phyloP scores from a whole-genome alignment of 2,888 invertebrate genomes.

The Alloplasta piceator region DNA sequence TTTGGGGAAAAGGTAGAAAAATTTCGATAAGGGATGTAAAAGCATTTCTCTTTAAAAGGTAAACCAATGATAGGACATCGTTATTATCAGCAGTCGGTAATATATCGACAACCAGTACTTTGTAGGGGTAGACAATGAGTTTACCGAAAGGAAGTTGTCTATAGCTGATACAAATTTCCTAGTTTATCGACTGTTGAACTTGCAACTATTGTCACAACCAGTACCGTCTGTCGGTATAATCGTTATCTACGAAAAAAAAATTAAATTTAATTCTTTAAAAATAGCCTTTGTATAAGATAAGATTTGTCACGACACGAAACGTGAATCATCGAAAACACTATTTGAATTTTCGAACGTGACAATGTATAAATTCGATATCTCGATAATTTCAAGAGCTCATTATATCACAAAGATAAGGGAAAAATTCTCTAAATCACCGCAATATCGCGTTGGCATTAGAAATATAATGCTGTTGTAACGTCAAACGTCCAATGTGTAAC shows the following conservation, averaged over 20 bases:
- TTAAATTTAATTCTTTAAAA: not conserved
- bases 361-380: not conserved
- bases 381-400: not conserved
- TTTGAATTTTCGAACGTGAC: constrained; percentile 17
- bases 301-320: too few relatives aligned
- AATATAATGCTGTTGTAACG: constrained; percentile 12
- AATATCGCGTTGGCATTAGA: constrained; percentile 18
- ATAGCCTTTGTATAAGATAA: too few relatives aligned
- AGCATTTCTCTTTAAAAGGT: too few relatives aligned
- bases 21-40: too few relatives aligned
- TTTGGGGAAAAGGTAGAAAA: too few relatives aligned
- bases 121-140: too few relatives aligned
- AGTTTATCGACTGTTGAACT: not conserved
- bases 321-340: not conserved
- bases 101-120: too few relatives aligned
- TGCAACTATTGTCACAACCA: not conserved
- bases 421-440: constrained; percentile 30
- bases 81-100: too few relatives aligned
- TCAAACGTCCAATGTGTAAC: not conserved
- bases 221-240: too few relatives aligned
- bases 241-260: not conserved
- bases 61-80: too few relatives aligned
- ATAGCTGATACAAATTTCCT: not conserved
- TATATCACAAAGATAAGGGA: constrained; percentile 29
- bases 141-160: not conserved